Conservation (phyloP, 2,113 vertebrate species). For the Macroglossus sobrinus region DNA sequence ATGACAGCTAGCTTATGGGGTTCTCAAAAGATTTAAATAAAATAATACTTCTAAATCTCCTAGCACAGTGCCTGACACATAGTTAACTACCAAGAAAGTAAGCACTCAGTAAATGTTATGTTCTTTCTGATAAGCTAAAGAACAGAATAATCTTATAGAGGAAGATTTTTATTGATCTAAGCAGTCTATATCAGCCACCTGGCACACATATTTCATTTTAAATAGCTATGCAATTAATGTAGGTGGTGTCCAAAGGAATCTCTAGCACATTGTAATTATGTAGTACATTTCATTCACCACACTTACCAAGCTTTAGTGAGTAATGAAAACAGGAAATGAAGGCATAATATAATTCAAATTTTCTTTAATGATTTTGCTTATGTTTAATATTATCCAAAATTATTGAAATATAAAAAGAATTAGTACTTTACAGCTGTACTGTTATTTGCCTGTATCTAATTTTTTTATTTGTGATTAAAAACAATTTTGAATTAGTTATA, state of each 20-base stretch:
- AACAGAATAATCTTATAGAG: slow-evolving; percentile 3
- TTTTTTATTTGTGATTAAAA: slow-evolving; percentile 43
- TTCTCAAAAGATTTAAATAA: slow-evolving; percentile 13
- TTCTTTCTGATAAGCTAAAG: background rate
- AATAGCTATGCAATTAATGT: slow-evolving; percentile 51
- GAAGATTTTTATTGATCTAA: background rate
- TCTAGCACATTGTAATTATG: slow-evolving; percentile 37
- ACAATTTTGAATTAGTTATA: slow-evolving; percentile 25
- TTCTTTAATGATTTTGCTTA: slow-evolving; percentile 36
- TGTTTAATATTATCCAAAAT: slow-evolving; percentile 31
- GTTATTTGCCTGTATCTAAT: background rate
- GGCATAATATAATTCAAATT: slow-evolving; percentile 1
- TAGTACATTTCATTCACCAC: slow-evolving; percentile 35
- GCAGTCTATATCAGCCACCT: background rate
- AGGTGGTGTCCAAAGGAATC: slow-evolving; percentile 35
- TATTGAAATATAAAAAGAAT: slow-evolving; percentile 28
- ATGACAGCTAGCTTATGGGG: background rate
- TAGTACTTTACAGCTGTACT: background rate
- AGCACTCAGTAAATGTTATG: background rate
- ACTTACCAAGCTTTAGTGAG: slow-evolving; percentile 34
- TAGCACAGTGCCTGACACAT: background rate
- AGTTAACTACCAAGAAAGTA: background rate
- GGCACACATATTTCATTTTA: slow-evolving; percentile 40
- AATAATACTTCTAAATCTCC: background rate
- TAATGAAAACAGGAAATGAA: slow-evolving; percentile 58